Conservation (phyloP, 2,113 vertebrate genomes). For the Rhadina sibilatrix region DNA sequence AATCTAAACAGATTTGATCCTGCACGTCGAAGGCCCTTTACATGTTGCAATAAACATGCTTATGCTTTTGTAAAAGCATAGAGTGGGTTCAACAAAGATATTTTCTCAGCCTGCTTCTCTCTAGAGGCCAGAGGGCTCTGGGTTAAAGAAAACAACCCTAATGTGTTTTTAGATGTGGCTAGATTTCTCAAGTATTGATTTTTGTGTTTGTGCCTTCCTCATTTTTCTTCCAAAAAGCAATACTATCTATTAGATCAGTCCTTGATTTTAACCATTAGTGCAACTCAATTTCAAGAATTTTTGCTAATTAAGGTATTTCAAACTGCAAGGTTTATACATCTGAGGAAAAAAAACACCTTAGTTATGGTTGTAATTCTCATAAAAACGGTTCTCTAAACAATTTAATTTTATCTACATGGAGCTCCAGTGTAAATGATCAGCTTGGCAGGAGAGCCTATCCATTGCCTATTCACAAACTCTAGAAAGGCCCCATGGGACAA, state of each 20-base stretch:
- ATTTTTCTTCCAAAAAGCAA: not conserved
- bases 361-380: not conserved
- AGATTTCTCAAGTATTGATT: not conserved
- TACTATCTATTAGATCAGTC: not conserved
- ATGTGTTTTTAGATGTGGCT: not conserved
- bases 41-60: not conserved
- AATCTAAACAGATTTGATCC: not conserved
- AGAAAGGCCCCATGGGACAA: not conserved
- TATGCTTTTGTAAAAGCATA: not conserved
- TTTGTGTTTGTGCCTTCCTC: not conserved
- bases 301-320: not conserved
- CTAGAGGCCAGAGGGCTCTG: not conserved
- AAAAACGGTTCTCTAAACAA: not conserved
- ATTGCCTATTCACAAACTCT: not conserved
- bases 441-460: not conserved
- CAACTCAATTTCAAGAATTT: not conserved
- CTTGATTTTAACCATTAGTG: not conserved
- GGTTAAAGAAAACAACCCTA: not conserved
- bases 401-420: not conserved
- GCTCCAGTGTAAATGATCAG: not conserved
- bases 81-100: not conserved
- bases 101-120: not conserved
- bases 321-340: not conserved
- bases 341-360: not conserved
- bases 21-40: not conserved